These are phyloP conservation scores for Drosophila austrosaltans DNA, from an alignment of 2,888 invertebrate species.

Conservation along the genomic window DNA sequence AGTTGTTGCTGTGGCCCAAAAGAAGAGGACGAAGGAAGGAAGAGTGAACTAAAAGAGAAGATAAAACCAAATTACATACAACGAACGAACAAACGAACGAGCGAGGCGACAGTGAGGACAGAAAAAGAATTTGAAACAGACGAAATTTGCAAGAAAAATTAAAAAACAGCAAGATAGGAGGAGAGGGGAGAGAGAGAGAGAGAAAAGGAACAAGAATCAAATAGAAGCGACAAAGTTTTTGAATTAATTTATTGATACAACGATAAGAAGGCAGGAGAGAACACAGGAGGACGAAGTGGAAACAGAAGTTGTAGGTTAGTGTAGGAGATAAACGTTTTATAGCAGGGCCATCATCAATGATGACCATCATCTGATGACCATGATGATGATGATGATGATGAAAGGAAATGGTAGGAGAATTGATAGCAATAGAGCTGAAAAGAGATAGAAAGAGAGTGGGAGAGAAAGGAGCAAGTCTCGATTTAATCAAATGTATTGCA, in stretches of 20 bases:
- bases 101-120: not conserved
- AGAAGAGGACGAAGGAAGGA: conserved; percentile 11
- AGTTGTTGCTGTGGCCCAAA: conserved; percentile 30
- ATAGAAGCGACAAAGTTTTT: conserved; percentile 72
- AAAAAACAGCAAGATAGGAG: conserved; percentile 23
- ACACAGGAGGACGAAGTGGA: conserved; percentile 18
- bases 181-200: not conserved
- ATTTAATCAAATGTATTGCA: conserved; percentile 66
- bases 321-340: conserved; percentile 60
- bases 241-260: conserved; percentile 79
- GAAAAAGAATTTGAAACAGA: conserved; percentile 51
- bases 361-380: conserved; percentile 3
- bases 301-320: conserved; percentile 30
- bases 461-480: conserved; percentile 12
- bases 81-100: conserved; percentile 27
- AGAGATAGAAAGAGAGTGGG: not conserved
- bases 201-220: conserved; percentile 29
- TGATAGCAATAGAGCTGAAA: no score
- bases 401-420: not conserved
- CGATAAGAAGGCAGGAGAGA: conserved; percentile 52
- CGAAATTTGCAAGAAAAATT: conserved; percentile 63
- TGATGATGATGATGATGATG: not conserved
- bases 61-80: conserved; percentile 62
- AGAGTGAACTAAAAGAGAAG: conserved; percentile 2
- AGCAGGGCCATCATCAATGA: conserved; percentile 42